These are phyloP conservation scores for Ptiloglossa arizonensis DNA, from an alignment of 1,140 invertebrate genomes.

Conservation along the genomic window DNA sequence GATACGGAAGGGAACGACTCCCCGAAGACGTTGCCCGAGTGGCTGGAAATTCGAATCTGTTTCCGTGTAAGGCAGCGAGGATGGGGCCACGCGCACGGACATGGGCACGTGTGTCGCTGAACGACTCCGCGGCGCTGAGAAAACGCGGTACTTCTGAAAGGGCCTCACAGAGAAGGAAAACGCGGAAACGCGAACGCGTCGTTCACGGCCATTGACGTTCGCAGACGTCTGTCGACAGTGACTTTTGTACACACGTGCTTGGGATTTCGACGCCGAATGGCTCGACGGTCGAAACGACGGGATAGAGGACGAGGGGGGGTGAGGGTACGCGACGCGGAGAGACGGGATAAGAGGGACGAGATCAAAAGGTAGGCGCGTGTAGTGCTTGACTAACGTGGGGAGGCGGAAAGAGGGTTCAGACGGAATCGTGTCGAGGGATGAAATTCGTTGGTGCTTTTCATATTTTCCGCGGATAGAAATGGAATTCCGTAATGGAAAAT, in stretches of 20 bases:
- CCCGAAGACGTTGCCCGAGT: conserved; percentile 5
- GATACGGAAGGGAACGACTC: conserved; percentile 10
- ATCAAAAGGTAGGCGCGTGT: conserved; percentile 38
- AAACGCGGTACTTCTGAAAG: not conserved
- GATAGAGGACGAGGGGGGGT: too few species aligned
- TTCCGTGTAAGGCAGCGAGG: not conserved
- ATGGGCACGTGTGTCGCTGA: not conserved
- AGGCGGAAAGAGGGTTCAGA: not conserved
- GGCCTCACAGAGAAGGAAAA: not conserved
- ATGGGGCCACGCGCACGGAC: too few species aligned
- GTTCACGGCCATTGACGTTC: conserved; percentile 12
- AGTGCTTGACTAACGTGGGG: conserved; percentile 7
- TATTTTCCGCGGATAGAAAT: conserved; percentile 41
- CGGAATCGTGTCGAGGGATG: conserved; percentile 30
- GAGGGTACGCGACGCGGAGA: not conserved
- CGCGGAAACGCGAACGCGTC: not conserved
- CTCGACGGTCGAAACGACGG: conserved; percentile 10
- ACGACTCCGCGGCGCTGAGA: not conserved
- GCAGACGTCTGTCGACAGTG: conserved; percentile 15
- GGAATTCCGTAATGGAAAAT: conserved; percentile 43
- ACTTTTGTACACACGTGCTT: conserved; percentile 18
- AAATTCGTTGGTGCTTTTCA: conserved; percentile 44
- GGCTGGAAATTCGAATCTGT: not conserved
- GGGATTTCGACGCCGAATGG: conserved; percentile 4
- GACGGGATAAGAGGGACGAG: conserved; percentile 27